phyloP scores from a whole-genome alignment of 2,888 invertebrate species.

The Saturnia japonica region DNA sequence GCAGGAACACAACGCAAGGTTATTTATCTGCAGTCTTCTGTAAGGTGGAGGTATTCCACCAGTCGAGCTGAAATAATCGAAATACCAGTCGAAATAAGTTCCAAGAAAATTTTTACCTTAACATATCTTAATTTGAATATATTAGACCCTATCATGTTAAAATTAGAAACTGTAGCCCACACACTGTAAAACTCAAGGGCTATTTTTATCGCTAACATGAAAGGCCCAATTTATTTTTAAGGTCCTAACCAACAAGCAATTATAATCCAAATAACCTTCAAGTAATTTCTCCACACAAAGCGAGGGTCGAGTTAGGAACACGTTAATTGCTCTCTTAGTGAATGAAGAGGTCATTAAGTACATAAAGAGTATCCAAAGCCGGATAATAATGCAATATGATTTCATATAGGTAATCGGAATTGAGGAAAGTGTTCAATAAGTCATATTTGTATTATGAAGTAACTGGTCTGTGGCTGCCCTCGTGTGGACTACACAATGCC shows the following conservation, averaged over 20 bases:
- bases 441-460: no score
- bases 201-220: neutral
- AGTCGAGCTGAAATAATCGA: no score
- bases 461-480: no score
- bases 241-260: neutral
- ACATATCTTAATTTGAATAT: neutral
- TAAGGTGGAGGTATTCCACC: no score
- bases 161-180: neutral
- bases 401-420: neutral
- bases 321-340: neutral
- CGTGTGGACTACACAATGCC: no score
- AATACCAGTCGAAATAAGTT: no score
- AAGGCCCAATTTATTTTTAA: neutral
- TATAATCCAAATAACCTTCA: neutral
- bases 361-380: neutral
- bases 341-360: slow-evolving; percentile 10
- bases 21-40: no score
- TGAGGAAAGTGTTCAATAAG: neutral
- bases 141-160: neutral
- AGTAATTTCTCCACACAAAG: slow-evolving; percentile 5
- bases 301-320: neutral
- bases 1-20: no score
- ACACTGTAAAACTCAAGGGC: neutral
- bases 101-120: no score
- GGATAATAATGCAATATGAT: neutral